Evolutionary conservation across 2,797 vertebrate genomes (phyloP), one percentile per base, ranked within the genome.

Genomic region (Pagetopsis macropterus): DNA sequence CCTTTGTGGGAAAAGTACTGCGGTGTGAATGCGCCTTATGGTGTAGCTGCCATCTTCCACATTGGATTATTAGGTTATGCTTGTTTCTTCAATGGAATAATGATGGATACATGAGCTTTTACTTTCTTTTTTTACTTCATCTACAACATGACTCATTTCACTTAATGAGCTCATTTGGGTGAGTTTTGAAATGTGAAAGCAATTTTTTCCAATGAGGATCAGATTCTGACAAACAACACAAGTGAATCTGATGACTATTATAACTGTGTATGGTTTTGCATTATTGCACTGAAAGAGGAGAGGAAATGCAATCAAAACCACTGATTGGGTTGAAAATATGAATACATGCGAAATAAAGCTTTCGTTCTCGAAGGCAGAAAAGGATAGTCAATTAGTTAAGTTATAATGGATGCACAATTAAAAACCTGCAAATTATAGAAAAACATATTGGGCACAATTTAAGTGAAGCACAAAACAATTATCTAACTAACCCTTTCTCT

Each of bases 151-250:
- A 76, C 10, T 81, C 76, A 78, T 78, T 87, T 50, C 56, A 78
- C 65, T 70, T 75, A 62, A 85, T 72, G 40, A 73, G 44, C 33
- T 75, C 44, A 71, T 85, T 72, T 75, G 8, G 60, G 56, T 15
- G 52, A 55, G 71, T 82, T 81, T 71, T 72, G 37, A 85, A 78
- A 83, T 69, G 48, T 55, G 52, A 73, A 74, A 78, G 63, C 50
- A 15, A 49, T 27, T 82, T 86, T 86, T 67, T 79, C 60, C 49
- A 51, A 45, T 51, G 21, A 65, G 33, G 46, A 23, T 76, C 27
- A 48, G 49, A 65, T 37, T 56, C 5, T 40, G n/a, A 49, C 58
- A 80, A 64, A 50, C n/a, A 43, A 5, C 27, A 23, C 46, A 65
- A 81, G 13, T 3, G 54, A 68, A 72, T 43, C 27, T n/a, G 44